Percentiles rank a stretch among this genome's conserved stretches.
Evolutionary conservation across 2,797 vertebrate species (phyloP).

Genomic region (Arrhamphus sclerolepis): DNA sequence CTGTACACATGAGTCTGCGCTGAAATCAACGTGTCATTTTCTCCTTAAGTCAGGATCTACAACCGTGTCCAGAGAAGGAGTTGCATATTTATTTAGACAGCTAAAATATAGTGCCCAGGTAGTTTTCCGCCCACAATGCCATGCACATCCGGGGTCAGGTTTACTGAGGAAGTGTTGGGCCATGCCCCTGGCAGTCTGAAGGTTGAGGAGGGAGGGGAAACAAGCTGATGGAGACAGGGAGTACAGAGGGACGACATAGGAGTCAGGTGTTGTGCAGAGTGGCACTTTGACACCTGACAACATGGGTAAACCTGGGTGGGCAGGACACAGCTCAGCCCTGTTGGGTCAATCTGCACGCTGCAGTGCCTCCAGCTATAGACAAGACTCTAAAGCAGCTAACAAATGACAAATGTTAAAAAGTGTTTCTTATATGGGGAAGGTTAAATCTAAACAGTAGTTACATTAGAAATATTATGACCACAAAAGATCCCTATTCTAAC

Average conservation of each 20-base stretch:
- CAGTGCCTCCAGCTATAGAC: constrained; percentile 41
- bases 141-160: constrained; percentile 80
- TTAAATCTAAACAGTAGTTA: neutral
- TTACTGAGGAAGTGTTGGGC: constrained; percentile 61
- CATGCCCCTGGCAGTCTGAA: constrained; percentile 83
- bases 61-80: constrained; percentile 20
- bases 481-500: constrained; percentile 9
- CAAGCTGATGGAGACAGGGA: constrained; percentile 90
- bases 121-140: constrained; percentile 88
- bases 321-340: constrained; percentile 57
- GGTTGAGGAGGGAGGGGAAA: constrained; percentile 89
- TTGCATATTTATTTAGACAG: constrained; percentile 33
- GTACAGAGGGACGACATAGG: constrained; percentile 78
- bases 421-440: constrained; percentile 5
- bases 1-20: constrained; percentile 24
- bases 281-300: constrained; percentile 66
- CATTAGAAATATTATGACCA: constrained; percentile 5
- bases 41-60: constrained; percentile 36
- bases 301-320: constrained; percentile 63
- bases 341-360: constrained; percentile 45
- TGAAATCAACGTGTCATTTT: constrained; percentile 34
- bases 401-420: constrained; percentile 15
- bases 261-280: constrained; percentile 56
- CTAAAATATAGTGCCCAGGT: constrained; percentile 81
- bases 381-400: constrained; percentile 35